These are phyloP conservation scores for Calameuta pallipes DNA, from an alignment of 2,888 invertebrate genomes.

Conservation along the genomic window DNA sequence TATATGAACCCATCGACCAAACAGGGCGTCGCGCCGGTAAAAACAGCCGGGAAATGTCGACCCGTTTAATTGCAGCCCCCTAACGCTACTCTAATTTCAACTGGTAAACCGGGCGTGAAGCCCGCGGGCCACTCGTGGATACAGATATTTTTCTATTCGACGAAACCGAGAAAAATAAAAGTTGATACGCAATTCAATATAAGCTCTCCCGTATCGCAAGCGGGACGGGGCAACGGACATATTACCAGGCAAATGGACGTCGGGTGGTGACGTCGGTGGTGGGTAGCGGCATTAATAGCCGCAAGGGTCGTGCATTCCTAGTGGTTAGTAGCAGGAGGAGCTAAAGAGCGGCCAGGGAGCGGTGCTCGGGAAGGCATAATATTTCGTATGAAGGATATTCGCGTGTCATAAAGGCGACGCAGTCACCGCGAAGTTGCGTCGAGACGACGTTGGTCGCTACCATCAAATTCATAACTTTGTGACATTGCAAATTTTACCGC, in stretches of 20 bases:
- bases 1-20: background rate
- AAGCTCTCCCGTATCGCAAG: constrained; percentile 22
- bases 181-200: constrained; percentile 43
- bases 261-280: too few relatives aligned
- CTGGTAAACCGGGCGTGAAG: constrained; percentile 37
- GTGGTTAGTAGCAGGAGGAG: background rate
- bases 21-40: constrained; percentile 9
- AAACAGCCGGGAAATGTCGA: constrained; percentile 8
- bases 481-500: constrained; percentile 47
- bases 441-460: constrained; percentile 14
- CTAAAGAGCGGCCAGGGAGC: constrained; percentile 15
- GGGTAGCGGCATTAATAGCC: too few relatives aligned
- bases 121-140: background rate
- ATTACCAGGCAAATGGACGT: too few relatives aligned
- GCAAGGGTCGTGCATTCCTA: too few relatives aligned
- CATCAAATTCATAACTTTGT: constrained; percentile 49
- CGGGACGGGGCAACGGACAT: background rate
- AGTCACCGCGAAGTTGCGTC: constrained; percentile 10
- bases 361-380: constrained; percentile 40
- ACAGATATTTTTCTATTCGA: background rate
- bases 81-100: constrained; percentile 12
- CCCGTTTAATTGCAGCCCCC: constrained; percentile 22
- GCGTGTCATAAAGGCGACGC: constrained; percentile 53
- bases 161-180: constrained; percentile 43
- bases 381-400: constrained; percentile 61